These are phyloP conservation scores for Clarias platycephalus DNA, from an alignment of 2,797 vertebrate genomes.

Conservation along the genomic window DNA sequence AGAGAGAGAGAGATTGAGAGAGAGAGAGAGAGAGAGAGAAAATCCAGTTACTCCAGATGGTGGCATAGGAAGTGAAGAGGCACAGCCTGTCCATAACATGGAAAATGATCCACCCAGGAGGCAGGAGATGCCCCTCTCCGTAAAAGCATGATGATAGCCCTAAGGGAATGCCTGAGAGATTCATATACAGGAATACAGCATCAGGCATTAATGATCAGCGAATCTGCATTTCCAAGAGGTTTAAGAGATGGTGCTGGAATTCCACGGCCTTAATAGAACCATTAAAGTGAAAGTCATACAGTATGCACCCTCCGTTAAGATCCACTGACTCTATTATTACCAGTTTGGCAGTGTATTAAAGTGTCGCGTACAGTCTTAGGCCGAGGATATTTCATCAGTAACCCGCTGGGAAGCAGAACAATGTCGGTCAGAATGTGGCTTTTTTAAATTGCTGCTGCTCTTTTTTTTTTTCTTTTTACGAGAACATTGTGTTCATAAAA, in stretches of 20 bases:
- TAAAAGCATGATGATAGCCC: constrained; percentile 25
- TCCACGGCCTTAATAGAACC: neutral
- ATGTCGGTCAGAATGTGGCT: neutral
- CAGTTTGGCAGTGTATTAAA: neutral
- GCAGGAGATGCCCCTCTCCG: constrained; percentile 15
- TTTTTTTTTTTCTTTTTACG: neutral
- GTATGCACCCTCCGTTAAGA: neutral
- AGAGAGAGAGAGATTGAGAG: neutral
- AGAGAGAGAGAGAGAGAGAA: neutral
- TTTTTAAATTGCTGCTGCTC: neutral
- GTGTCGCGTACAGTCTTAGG: neutral
- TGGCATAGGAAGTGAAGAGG: neutral
- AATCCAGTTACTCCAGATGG: constrained; percentile 48
- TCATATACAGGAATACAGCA: neutral
- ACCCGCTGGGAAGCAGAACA: neutral
- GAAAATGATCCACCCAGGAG: constrained; percentile 57
- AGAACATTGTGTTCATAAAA: neutral
- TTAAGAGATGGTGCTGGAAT: neutral
- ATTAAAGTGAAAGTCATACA: neutral
- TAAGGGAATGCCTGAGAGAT: constrained; percentile 23
- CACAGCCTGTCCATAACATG: constrained; percentile 47
- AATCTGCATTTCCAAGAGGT: neutral
- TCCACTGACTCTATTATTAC: neutral
- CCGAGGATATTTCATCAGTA: neutral
- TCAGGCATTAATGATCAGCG: neutral